Percentiles rank a stretch among this genome's conserved stretches.
Evolutionary conservation across 2,797 vertebrate species (phyloP).

Genomic region (Balearica regulorum): DNA sequence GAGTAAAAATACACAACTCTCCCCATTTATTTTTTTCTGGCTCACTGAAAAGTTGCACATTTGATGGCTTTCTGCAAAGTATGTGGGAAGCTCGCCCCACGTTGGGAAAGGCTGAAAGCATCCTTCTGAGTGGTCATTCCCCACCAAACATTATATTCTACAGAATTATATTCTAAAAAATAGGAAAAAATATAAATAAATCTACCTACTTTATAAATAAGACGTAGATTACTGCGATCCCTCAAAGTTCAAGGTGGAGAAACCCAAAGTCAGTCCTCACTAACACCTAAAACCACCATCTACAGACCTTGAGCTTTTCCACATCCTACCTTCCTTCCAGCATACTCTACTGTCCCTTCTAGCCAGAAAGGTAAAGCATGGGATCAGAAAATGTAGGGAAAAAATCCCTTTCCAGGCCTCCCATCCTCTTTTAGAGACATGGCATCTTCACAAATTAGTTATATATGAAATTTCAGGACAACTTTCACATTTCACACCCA

Average conservation of each 20-base stretch:
- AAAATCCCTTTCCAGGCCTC: background rate
- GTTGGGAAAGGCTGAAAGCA: background rate
- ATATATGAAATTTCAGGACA: background rate
- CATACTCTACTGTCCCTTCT: background rate
- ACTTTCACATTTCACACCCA: background rate
- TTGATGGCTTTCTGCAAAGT: background rate
- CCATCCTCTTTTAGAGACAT: background rate
- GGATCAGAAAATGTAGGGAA: background rate
- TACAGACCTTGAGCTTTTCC: background rate
- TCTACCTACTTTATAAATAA: background rate
- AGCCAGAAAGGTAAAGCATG: background rate
- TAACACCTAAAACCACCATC: background rate
- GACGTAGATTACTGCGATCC: fast-evolving
- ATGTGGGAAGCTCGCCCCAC: background rate
- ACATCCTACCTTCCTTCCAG: background rate
- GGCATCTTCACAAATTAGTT: background rate
- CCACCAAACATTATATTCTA: background rate
- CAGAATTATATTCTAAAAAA: background rate
- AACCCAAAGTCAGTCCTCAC: background rate
- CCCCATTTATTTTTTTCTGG: background rate
- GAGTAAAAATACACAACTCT: background rate
- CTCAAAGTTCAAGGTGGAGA: background rate
- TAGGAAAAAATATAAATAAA: too few relatives aligned
- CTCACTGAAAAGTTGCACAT: background rate
- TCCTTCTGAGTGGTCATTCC: background rate